Conservation (phyloP, 2,888 invertebrate genomes). For the Phengaris alcon region DNA sequence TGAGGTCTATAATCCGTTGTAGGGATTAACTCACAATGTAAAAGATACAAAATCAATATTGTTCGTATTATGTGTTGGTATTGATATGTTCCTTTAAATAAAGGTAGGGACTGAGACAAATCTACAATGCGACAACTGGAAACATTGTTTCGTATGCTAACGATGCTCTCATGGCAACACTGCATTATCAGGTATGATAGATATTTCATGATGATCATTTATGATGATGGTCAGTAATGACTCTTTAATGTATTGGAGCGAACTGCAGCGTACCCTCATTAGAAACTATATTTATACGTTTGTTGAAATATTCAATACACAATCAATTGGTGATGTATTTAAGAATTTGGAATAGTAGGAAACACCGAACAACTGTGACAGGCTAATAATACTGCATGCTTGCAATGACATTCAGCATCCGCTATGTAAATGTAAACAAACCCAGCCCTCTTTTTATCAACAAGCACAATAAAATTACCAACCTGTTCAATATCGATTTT, state of each 20-base stretch:
- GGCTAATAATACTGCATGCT: background rate
- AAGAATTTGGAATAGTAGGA: too few relatives aligned
- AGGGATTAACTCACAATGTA: background rate
- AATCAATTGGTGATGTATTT: too few relatives aligned
- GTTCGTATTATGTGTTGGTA: background rate
- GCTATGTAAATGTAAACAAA: constrained; percentile 3
- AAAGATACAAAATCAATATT: constrained; percentile 4
- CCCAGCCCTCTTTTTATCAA: background rate
- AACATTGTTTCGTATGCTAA: background rate
- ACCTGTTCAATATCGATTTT: background rate
- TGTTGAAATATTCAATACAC: too few relatives aligned
- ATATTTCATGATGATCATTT: background rate
- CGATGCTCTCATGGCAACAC: background rate
- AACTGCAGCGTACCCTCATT: too few relatives aligned
- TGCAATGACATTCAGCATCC: background rate
- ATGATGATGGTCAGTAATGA: background rate
- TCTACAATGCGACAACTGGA: background rate
- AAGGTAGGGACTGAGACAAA: background rate
- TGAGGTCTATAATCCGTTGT: constrained; percentile 9
- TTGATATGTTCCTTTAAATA: background rate
- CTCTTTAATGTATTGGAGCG: background rate
- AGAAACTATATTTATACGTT: too few relatives aligned
- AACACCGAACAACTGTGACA: background rate
- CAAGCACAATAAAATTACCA: background rate
- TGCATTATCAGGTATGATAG: background rate